Percentiles rank a stretch among this genome's conserved stretches.
These are phyloP conservation scores for Sylvia atricapilla DNA, from an alignment of 2,113 vertebrate genomes.

Conservation along the genomic window DNA sequence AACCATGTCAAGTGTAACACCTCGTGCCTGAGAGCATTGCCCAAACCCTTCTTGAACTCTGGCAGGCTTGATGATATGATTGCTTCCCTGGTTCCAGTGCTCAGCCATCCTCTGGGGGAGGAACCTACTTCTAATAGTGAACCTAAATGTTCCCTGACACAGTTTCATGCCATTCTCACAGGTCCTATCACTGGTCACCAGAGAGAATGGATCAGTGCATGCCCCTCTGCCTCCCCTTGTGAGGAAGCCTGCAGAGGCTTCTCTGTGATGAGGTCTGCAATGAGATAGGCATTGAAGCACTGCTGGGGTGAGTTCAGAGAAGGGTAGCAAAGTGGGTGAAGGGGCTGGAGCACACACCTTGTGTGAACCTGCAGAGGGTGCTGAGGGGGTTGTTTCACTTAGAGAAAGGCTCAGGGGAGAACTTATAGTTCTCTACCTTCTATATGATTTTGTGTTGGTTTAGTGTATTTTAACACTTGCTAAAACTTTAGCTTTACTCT, in stretches of 20 bases:
- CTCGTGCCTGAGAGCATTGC: neutral
- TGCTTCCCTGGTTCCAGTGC: neutral
- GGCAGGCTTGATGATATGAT: too few relatives aligned
- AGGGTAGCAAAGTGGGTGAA: neutral
- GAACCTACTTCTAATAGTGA: neutral
- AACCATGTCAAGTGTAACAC: neutral
- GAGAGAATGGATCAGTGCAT: neutral
- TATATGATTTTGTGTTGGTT: neutral
- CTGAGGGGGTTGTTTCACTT: fast-evolving
- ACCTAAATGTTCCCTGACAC: neutral
- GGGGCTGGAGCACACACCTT: too few relatives aligned
- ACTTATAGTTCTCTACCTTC: neutral
- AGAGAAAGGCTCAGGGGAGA: neutral
- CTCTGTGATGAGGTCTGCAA: too few relatives aligned
- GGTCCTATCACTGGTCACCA: neutral
- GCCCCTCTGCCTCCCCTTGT: neutral
- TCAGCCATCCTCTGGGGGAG: neutral
- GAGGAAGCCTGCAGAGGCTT: neutral
- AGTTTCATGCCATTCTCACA: neutral
- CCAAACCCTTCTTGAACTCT: fast-evolving
- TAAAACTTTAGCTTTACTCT: neutral
- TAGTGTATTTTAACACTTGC: neutral
- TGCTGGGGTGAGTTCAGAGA: neutral
- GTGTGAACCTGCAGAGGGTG: too few relatives aligned
- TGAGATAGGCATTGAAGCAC: too few relatives aligned